Evolutionary conservation across 2,888 invertebrate species (phyloP).

Genomic region (Noctua fimbriata): DNA sequence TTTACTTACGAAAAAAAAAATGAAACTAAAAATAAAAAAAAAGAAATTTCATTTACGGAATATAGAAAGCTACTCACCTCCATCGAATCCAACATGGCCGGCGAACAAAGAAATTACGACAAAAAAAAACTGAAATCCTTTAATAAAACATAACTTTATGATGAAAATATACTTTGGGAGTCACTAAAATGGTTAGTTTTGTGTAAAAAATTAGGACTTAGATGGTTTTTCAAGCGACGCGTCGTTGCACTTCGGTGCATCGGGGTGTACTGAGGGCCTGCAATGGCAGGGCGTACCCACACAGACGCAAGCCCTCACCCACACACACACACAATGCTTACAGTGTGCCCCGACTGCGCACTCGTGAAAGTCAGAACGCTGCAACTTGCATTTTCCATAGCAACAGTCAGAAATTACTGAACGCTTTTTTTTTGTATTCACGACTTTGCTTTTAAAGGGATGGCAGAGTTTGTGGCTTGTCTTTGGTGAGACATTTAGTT

Average conservation of each 20-base stretch:
- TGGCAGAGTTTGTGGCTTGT: conserved; percentile 5
- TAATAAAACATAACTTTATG: conserved; percentile 53
- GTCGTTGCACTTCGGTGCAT: conserved; percentile 70
- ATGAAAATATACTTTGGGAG: conserved; percentile 8
- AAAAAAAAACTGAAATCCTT: conserved; percentile 67
- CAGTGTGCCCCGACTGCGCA: conserved; percentile 25
- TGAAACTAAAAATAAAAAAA: conserved; percentile 35
- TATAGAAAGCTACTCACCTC: conserved; percentile 81
- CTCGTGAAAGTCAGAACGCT: conserved; percentile 70
- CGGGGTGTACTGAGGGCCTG: conserved; percentile 64
- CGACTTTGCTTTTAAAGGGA: conserved; percentile 50
- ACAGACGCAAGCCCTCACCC: conserved; percentile 58
- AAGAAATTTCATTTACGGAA: conserved; percentile 68
- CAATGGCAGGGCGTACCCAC: conserved; percentile 68
- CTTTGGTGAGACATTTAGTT: background rate
- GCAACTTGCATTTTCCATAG: conserved; percentile 71
- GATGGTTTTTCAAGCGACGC: conserved; percentile 41
- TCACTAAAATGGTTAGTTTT: conserved; percentile 46
- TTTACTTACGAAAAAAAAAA: background rate
- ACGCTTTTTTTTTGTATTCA: conserved; percentile 61
- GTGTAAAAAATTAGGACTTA: conserved; percentile 30
- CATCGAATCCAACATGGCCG: conserved; percentile 78
- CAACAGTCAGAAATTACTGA: conserved; percentile 68
- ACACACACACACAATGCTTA: background rate
- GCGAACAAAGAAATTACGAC: conserved; percentile 72